Conservation (phyloP, 2,888 invertebrate species). For the Acanthococcus lagerstroemiae region DNA sequence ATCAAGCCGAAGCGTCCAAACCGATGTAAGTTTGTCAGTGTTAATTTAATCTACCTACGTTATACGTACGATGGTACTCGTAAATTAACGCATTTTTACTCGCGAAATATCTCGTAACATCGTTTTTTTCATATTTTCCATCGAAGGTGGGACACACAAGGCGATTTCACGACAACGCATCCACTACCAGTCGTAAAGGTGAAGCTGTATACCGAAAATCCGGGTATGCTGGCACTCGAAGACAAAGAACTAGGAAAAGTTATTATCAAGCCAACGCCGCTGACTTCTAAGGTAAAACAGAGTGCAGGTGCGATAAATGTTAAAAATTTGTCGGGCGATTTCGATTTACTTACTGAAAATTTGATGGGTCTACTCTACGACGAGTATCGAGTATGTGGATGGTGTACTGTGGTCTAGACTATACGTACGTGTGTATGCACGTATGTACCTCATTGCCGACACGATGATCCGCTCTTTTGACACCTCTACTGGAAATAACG, state of each 20-base stretch:
- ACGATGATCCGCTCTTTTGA: no score
- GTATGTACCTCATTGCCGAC: no score
- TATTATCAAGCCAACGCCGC: slow-evolving; percentile 71
- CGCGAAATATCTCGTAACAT: no score
- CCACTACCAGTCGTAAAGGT: slow-evolving; percentile 95
- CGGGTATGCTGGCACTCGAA: slow-evolving; percentile 93
- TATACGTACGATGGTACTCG: no score
- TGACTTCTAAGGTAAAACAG: slow-evolving; percentile 76
- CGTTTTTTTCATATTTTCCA: no score
- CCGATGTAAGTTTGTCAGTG: slow-evolving; percentile 61
- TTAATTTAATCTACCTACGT: no score
- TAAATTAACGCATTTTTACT: no score
- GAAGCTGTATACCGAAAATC: slow-evolving; percentile 94
- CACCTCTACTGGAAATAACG: no score
- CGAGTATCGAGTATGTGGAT: no score
- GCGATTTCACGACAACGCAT: slow-evolving; percentile 96
- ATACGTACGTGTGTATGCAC: neutral
- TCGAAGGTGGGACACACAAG: slow-evolving; percentile 96
- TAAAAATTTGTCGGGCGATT: neutral
- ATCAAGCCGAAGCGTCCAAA: slow-evolving; percentile 98
- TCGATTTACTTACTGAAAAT: no score
- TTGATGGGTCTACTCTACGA: no score
- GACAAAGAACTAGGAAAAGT: slow-evolving; percentile 97
- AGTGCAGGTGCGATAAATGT: neutral
- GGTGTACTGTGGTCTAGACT: no score